phyloP scores from a whole-genome alignment of 30 jellyfish, hydroid and myxozoan species.

The Hydractinia symbiolongicarpus region DNA sequence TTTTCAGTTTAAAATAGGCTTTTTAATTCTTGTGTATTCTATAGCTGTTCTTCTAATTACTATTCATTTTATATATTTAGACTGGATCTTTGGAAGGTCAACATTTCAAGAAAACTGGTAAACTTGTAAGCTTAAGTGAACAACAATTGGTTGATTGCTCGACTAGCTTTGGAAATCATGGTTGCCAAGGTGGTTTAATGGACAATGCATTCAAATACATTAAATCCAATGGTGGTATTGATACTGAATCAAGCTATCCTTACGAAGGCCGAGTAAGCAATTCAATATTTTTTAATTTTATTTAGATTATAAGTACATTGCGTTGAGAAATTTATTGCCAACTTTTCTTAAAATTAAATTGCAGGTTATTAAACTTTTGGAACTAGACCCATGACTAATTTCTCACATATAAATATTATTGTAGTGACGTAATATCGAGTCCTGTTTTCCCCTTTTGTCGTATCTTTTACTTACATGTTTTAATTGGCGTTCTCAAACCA shows the following conservation, averaged over 20 bases:
- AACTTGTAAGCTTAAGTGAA: conserved; percentile 85
- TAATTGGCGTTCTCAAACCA: background rate
- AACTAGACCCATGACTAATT: background rate
- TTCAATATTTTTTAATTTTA: too few relatives aligned
- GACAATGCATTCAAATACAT: conserved; percentile 96
- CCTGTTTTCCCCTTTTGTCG: background rate
- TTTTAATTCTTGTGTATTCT: too few relatives aligned
- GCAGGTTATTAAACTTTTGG: background rate
- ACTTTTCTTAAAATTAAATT: too few relatives aligned
- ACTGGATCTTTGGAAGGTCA: conserved; percentile 99
- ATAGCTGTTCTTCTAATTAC: too few relatives aligned
- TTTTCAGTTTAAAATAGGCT: too few relatives aligned
- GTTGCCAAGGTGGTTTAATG: conserved; percentile 98
- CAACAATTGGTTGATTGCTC: conserved; percentile 96
- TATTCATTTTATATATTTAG: conserved; percentile 41
- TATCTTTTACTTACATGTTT: background rate
- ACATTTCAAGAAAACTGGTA: conserved; percentile 86
- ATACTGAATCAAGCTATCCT: conserved; percentile 85
- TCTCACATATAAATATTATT: background rate
- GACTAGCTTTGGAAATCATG: conserved; percentile 65
- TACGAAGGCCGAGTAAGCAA: conserved; percentile 69
- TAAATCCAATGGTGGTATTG: conserved; percentile 83
- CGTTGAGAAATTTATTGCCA: too few relatives aligned
- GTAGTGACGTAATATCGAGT: background rate
- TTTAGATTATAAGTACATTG: too few relatives aligned